Conservation (phyloP, 2,797 vertebrate species). For the Anas georgica region DNA sequence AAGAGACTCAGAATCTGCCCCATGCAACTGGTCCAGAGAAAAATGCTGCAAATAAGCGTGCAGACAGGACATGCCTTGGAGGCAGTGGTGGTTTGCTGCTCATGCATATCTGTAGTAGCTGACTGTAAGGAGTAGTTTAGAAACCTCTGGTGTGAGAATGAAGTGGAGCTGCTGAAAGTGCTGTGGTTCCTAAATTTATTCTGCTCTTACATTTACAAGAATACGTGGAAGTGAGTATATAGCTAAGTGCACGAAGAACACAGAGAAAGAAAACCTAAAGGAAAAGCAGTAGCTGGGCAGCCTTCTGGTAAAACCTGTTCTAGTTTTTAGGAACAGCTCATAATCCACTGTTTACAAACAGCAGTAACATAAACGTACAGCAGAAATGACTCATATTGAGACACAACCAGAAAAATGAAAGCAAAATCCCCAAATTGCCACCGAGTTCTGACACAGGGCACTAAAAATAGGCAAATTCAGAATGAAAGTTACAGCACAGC, state of each 20-base stretch:
- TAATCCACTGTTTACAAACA: constrained; percentile 63
- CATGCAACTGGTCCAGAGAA: neutral
- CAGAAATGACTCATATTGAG: neutral
- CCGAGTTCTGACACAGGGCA: neutral
- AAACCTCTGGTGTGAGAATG: constrained; percentile 56
- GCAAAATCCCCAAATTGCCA: constrained; percentile 23
- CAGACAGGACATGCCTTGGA: neutral
- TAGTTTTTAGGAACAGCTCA: constrained; percentile 35
- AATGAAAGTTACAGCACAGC: neutral
- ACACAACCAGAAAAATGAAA: neutral
- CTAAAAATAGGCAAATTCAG: neutral
- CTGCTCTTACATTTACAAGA: constrained; percentile 60
- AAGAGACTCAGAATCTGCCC: neutral
- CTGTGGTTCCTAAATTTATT: constrained; percentile 30
- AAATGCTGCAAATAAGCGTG: neutral
- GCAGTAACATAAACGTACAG: neutral
- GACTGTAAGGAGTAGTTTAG: constrained; percentile 9
- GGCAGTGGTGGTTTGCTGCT: constrained; percentile 32
- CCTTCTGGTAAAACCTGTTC: constrained; percentile 60
- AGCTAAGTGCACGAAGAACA: neutral
- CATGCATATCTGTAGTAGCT: constrained; percentile 41
- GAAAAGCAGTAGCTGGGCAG: constrained; percentile 17
- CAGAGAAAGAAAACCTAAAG: constrained; percentile 45
- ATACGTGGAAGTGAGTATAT: neutral
- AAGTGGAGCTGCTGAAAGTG: constrained; percentile 58